Conservation (phyloP, 2,113 vertebrate species). For the Malurus elegans region DNA sequence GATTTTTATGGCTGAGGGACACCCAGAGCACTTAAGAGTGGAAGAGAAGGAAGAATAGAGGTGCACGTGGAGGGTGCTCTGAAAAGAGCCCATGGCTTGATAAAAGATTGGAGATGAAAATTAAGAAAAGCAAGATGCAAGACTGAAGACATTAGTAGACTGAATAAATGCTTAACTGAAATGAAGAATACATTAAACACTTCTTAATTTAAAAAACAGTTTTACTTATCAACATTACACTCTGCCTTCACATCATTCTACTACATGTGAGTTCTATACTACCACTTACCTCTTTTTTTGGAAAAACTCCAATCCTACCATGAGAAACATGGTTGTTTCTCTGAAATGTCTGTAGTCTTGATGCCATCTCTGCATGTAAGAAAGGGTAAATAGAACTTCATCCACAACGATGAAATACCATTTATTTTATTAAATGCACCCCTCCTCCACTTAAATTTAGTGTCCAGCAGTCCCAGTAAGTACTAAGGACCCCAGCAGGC, state of each 20-base stretch:
- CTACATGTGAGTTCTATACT: not conserved
- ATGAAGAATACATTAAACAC: not conserved
- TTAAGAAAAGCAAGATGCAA: not conserved
- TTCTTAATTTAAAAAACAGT: not conserved
- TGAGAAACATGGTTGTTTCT: constrained; percentile 89
- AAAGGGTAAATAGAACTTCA: constrained; percentile 7
- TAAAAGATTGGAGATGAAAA: not conserved
- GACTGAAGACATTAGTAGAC: not conserved
- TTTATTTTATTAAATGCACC: not conserved
- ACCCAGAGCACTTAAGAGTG: not conserved
- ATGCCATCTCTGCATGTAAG: constrained; percentile 87
- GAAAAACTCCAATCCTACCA: constrained; percentile 93
- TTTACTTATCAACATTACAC: not conserved
- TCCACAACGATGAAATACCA: not conserved
- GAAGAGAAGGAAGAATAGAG: not conserved
- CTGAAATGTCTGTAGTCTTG: constrained; percentile 91
- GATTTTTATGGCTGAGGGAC: not conserved
- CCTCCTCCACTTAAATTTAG: not conserved
- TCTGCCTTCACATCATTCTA: not conserved
- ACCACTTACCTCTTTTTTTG: constrained; percentile 84
- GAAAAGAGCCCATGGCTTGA: not conserved
- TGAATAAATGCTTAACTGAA: not conserved
- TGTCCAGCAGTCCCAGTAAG: not conserved
- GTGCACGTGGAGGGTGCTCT: not conserved
- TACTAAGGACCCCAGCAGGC: not conserved